Evolutionary conservation across 2,888 invertebrate species (phyloP), one percentile per base, ranked within the genome.

Genomic region (Liopterus haemorrhoidalis): DNA sequence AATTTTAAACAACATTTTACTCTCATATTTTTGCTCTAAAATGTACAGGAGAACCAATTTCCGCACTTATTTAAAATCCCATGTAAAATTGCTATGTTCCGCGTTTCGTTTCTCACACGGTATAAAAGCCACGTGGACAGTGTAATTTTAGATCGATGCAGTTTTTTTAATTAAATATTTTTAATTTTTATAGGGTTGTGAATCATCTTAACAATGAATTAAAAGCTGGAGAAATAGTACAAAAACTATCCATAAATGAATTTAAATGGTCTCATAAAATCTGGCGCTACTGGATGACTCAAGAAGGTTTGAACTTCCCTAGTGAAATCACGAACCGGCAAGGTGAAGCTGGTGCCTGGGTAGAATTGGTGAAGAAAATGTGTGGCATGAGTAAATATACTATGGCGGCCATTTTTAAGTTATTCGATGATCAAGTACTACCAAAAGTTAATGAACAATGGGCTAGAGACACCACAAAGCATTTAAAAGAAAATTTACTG

Each of bases 231-330:
- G 52, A 66, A 51, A 54, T 59, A 43, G 50, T 69, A 6, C 47
- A 50, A 2, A 30, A 36, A 14, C 41, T 56, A 3, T 53, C 60
- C 16, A 57, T 67, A 38, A 58, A 52, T 5, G 73, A 72, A 1
- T 64, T 77, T 53, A 70, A 73, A 59, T 71, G 80, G 56, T 76
- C 79, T 59, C 76, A 70, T 48, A 72, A 74, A 49, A 64, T 88
- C 54, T 90, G 88, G 87, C 72, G 80, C 18, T 81, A 83, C 64
- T 80, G 80, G 76, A 83, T 89, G 82, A 73, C 75, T 1, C 73
- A 76, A 56, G 89, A 89, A 65, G 67, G 70, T 2, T 33, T 49
- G 2, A 71, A 76, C 60, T 87, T 87, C 60, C 73, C 75, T 22
- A 57, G 59, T 0, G 68, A 81, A 46, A 69, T 89, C 36, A 79